phyloP scores from a whole-genome alignment of 2,113 vertebrate species.

The Columbina picui region DNA sequence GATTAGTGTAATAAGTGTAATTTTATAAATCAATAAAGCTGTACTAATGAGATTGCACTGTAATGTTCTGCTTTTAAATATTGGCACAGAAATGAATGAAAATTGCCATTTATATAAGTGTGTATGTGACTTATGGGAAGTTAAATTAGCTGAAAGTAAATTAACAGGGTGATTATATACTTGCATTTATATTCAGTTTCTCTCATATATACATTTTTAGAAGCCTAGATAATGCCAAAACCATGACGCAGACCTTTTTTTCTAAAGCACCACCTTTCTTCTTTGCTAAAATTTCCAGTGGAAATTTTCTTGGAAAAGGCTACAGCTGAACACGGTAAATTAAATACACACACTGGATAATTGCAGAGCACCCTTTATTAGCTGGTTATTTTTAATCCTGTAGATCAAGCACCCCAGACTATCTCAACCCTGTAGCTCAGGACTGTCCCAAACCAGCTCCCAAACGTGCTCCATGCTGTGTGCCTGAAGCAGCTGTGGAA shows the following conservation, averaged over 20 bases:
- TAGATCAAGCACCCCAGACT: not conserved
- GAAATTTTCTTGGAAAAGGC: not conserved
- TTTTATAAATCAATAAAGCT: conserved; percentile 61
- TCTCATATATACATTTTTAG: not conserved
- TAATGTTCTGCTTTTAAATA: conserved; percentile 49
- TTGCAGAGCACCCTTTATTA: not conserved
- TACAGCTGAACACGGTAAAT: not conserved
- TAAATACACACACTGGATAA: not conserved
- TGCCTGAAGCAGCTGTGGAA: not conserved
- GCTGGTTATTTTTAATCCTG: not conserved
- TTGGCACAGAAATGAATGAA: conserved; percentile 21
- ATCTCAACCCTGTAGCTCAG: not conserved
- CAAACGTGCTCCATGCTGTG: accelerated
- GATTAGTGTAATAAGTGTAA: conserved; percentile 47
- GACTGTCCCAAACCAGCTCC: not conserved
- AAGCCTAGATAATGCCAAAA: not conserved
- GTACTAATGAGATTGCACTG: conserved; percentile 30
- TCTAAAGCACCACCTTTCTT: not conserved
- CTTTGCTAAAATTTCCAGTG: not conserved
- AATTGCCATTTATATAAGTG: conserved; percentile 12
- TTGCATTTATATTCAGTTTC: not conserved
- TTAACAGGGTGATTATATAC: conserved; percentile 36
- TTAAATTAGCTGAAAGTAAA: conserved; percentile 33
- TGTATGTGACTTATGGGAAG: conserved; percentile 3
- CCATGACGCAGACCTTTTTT: not conserved